Evolutionary conservation across 2,113 vertebrate species (phyloP), one percentile per base, ranked within the genome.

Genomic region (Podarcis cretensis): DNA sequence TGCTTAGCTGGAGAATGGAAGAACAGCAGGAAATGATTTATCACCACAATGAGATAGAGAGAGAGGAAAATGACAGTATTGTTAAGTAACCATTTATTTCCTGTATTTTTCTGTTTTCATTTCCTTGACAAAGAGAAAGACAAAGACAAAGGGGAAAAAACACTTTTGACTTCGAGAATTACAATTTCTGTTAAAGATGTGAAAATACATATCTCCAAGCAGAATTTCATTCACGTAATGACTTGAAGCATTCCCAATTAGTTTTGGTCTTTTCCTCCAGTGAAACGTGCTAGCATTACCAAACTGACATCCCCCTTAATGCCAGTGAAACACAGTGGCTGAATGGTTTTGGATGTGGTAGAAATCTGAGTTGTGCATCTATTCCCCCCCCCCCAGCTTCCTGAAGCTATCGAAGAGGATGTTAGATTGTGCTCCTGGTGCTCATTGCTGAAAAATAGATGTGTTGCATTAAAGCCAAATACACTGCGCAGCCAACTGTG

Each of bases 1-100:
- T 73, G 71, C 20, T 37, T 57, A 73, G 5, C 5, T n/a, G 84
- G 32, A 81, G 40, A 91, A 87, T 13, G 21, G 71, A 82, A 35
- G 54, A 82, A 9, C n/a, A 37, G 57, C 89, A 91, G 84, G 87
- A 92, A 89, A 91, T 83, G 0, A 88, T 87, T 81, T 87, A 78
- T 4, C 74, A 0, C 5, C 23, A 20, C 27, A 48, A 6, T 1
- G 65, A 13, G 65, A 21, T n/a, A n/a, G 8, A 8, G 16, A 71
- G 4, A 86, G 6, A 12, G 69, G 35, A 81, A 81, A 59, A 27
- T 21, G 27, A 25, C 27, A 4, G 6, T 84, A 3, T 71, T 13
- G 71, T 89, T 9, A 59, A 40, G 57, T 23, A 89, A 91, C 27
- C 59, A 86, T 69, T 76, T 23, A 30, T 73, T 73, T 21, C 32